These are phyloP conservation scores for Oscarella lobularis DNA, from an alignment of 37 sponge, comb jelly and placozoan genomes.

Conservation along the genomic window DNA sequence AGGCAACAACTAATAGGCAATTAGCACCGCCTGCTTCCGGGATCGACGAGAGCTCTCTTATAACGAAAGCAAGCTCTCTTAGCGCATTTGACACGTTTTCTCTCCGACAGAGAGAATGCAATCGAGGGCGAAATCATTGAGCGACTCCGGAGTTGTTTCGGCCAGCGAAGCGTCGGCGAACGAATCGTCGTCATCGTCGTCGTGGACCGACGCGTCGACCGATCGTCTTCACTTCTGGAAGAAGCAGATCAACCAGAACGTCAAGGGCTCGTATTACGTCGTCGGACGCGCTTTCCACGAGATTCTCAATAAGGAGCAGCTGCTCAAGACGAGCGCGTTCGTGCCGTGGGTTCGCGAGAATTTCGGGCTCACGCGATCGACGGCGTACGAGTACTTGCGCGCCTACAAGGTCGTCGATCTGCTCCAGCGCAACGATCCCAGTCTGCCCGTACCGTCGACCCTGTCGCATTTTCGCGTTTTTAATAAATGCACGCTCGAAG, in stretches of 20 bases:
- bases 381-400: slow-evolving; percentile 6
- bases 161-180: no score
- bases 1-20: no score
- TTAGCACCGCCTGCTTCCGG: no score
- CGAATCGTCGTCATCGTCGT: no score
- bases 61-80: no score
- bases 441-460: slow-evolving; percentile 3
- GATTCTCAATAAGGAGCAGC: not conserved
- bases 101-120: no score
- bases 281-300: not conserved
- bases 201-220: no score
- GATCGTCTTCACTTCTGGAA: not conserved
- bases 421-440: not conserved
- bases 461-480: slow-evolving; percentile 7
- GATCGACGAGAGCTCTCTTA: no score
- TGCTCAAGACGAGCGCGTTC: not conserved
- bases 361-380: not conserved
- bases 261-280: not conserved
- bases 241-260: slow-evolving; percentile 1
- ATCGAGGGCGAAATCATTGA: no score
- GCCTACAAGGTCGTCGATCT: not conserved
- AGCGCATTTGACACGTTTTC: no score
- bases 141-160: no score
- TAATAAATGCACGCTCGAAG: not conserved
- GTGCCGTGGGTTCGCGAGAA: not conserved